phyloP scores from a whole-genome alignment of 2,797 vertebrate species.

The Lutjanus campechanus region DNA sequence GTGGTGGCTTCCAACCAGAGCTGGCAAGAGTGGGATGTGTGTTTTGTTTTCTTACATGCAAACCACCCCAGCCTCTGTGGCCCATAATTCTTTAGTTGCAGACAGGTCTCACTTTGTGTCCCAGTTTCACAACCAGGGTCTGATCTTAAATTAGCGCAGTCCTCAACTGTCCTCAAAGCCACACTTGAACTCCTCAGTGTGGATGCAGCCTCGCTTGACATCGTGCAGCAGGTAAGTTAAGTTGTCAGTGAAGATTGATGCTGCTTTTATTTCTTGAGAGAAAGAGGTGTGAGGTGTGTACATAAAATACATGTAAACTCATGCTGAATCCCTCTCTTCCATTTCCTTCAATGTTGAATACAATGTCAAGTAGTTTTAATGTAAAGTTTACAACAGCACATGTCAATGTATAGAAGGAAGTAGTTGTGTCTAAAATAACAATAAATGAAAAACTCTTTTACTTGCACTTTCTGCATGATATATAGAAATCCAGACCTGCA shows the following conservation, averaged over 20 bases:
- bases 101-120: slow-evolving; percentile 35
- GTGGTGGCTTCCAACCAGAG: neutral
- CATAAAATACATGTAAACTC: neutral
- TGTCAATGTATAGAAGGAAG: too few relatives aligned
- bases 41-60: slow-evolving; percentile 10
- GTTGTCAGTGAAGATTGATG: neutral
- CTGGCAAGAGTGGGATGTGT: neutral
- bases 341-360: neutral
- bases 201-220: slow-evolving; percentile 15
- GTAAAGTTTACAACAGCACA: too few relatives aligned
- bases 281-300: neutral
- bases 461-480: neutral
- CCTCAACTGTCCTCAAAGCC: slow-evolving; percentile 26
- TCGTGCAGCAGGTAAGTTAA: neutral
- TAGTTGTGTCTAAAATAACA: neutral
- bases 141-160: slow-evolving; percentile 59
- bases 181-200: slow-evolving; percentile 25
- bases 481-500: neutral
- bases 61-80: neutral
- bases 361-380: neutral
- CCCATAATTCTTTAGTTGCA: slow-evolving; percentile 19
- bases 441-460: neutral
- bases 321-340: neutral
- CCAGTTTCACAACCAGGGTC: slow-evolving; percentile 42
- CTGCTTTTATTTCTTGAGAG: neutral